Percentiles rank a stretch among this genome's conserved stretches.
Evolutionary conservation across 2,113 vertebrate genomes (phyloP).

Genomic region (Pseudorectes ferrugineus): DNA sequence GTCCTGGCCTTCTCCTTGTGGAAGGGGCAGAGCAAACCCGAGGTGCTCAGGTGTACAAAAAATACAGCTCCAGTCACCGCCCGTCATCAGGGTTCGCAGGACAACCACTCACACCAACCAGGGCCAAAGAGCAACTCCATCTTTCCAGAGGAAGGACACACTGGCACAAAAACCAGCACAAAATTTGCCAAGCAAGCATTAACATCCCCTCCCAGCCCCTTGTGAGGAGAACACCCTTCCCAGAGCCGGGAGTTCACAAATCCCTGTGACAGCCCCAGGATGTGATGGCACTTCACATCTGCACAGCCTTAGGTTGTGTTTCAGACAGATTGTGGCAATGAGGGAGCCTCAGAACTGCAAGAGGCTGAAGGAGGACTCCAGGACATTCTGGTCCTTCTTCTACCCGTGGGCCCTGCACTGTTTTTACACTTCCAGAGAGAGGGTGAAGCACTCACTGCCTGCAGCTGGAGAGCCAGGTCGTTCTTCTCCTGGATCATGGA

Average conservation of each 20-base stretch:
- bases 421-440: background rate
- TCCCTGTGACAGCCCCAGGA: background rate
- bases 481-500: constrained; percentile 93
- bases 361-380: background rate
- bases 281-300: background rate
- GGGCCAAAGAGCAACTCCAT: background rate
- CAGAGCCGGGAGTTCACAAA: background rate
- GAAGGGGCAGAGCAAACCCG: background rate
- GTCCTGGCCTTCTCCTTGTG: background rate
- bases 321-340: background rate
- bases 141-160: background rate
- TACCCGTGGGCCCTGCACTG: background rate
- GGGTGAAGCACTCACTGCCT: constrained; percentile 79
- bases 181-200: background rate
- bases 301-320: background rate
- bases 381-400: background rate
- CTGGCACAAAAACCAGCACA: background rate
- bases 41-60: background rate
- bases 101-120: background rate
- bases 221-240: background rate
- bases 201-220: background rate
- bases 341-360: background rate
- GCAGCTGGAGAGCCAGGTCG: constrained; percentile 86
- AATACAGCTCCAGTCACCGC: background rate
- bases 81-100: rapidly evolving